Evolutionary conservation across 2,888 invertebrate species (phyloP), one percentile per base, ranked within the genome.

Genomic region (Gymnocheta viridis): DNA sequence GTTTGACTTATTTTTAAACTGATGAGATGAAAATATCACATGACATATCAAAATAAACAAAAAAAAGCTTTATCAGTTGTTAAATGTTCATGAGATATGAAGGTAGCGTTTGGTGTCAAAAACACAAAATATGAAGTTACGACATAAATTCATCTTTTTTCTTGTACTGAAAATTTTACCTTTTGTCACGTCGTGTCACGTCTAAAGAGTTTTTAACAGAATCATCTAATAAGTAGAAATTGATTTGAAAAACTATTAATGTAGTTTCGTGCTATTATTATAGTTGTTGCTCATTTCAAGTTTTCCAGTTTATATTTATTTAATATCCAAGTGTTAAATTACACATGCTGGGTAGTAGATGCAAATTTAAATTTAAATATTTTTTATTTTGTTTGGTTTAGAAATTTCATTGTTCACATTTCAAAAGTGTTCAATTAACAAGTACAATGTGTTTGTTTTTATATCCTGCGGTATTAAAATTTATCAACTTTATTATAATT

Each of bases 351-450:
- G 7, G n/a, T 2, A 54, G 27, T 22, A 66, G 4, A 24, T 24
- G 32, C 3, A 17, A 6, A 38, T 35, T 12, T 58, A 76, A 32
- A 62, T 24, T 64, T 12, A 60, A 24, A 19, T 24, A 12, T 49
- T 12, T 35, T 49, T 72, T 19, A 27, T 77, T 74, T 44, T 64
- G 19, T 62, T 81, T 62, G 22, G 29, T 72, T 67, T 60, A 58
- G 12, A 56, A 69, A 60, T 62, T 58, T 60, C 17, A 73, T 69
- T 78, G 66, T 38, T 70, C 67, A 78, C 67, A 81, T 81, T 78
- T 73, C 27, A 78, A 81, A 78, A 64, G 84, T 80, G 81, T 84
- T 84, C 49, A 78, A 77, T 76, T 83, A 84, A 80, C 80, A 72
- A 80, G 85, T 80, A 82, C 82, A 82, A 72, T 82, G 54, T 80